Evolutionary conservation across 2,888 invertebrate species (phyloP), one percentile per base, ranked within the genome.

Genomic region (Drosophila lutescens): DNA sequence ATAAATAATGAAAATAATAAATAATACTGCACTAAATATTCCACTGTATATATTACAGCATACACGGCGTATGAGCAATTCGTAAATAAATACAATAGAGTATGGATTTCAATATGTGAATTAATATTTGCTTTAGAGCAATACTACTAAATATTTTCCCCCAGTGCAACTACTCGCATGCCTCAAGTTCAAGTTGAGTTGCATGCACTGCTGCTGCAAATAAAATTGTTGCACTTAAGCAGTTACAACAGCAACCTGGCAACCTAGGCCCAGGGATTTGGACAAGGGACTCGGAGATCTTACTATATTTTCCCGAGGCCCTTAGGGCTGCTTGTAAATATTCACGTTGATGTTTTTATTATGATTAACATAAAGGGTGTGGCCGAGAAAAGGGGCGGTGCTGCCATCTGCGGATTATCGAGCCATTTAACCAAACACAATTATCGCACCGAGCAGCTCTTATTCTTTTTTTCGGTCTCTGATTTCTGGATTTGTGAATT

Each of bases 181-280:
- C 78, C 72, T 72, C 72, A 54, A 62, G 69, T 51, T 67, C 49
- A 71, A 70, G 68, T 59, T 74, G 70, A 54, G 74, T 89, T 82
- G 82, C 85, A 82, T 76, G 80, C 65, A 66, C 59, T 70, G 76
- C 67, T 74, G 76, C 78, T 71, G 62, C 89, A 90, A 76, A 79
- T 84, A 76, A 80, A 80, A 89, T 89, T 89, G 90, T 89, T 88
- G 87, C 80, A 77, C 77, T 86, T 89, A 86, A 79, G 78, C 77
- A 79, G 72, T 81, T 78, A 81, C 83, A 82, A 73, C 56, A 70
- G 55, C 72, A 80, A 69, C 63, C 60, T 30, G 60, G 38, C 63
- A 44, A 78, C 63, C 86, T 87, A 84, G 77, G 58, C 58, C 26
- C 17, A 56, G 41, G 50, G 57, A 44, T 59, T 58, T 47, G 44